phyloP scores from a whole-genome alignment of 2,113 vertebrate genomes.

The Austrofundulus limnaeus region DNA sequence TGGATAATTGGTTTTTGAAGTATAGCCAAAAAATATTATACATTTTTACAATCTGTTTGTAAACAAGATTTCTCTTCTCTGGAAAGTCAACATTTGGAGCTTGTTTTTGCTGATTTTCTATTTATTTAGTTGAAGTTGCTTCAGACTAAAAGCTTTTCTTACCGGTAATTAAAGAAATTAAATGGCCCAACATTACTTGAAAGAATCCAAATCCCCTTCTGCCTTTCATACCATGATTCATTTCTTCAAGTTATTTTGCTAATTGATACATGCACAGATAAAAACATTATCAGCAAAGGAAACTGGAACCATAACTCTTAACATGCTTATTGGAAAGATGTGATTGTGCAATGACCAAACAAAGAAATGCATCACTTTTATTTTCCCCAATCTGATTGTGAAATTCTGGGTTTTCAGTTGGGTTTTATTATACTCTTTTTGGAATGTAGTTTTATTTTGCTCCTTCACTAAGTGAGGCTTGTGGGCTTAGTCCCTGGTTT shows the following conservation, averaged over 20 bases:
- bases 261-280: too few relatives aligned
- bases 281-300: not conserved
- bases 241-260: too few relatives aligned
- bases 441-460: slow-evolving; percentile 31
- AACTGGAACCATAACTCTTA: not conserved
- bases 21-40: slow-evolving; percentile 35
- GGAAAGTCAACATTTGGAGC: slow-evolving; percentile 3
- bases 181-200: too few relatives aligned
- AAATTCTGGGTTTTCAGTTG: slow-evolving; percentile 22
- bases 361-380: slow-evolving; percentile 4
- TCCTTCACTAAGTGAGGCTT: slow-evolving; percentile 13
- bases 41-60: slow-evolving; percentile 36
- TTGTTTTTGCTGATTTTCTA: not conserved
- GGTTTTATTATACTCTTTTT: slow-evolving; percentile 22
- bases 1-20: slow-evolving; percentile 52
- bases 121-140: slow-evolving; percentile 4
- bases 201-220: too few relatives aligned
- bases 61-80: not conserved
- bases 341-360: slow-evolving; percentile 21
- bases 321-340: slow-evolving; percentile 2
- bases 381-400: slow-evolving; percentile 12
- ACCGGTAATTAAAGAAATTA: too few relatives aligned
- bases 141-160: not conserved
- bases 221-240: too few relatives aligned
- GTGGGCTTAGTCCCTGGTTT: slow-evolving; percentile 18